Conservation (phyloP, 2,113 vertebrate genomes). For the Struthidea cinerea region DNA sequence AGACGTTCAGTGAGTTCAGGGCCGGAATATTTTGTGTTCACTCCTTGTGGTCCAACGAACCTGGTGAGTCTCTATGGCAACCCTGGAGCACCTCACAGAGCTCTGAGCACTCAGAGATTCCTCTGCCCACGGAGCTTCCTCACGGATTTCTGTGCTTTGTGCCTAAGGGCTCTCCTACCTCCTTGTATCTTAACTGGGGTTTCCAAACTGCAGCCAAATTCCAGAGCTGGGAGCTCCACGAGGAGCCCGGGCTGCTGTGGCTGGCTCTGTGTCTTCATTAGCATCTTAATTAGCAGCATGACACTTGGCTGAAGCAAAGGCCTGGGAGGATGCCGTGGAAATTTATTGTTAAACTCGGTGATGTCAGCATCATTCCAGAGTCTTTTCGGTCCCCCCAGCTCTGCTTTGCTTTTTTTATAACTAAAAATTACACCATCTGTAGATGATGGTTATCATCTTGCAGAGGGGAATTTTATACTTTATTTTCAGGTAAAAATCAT, state of each 20-base stretch:
- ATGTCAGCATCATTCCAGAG: neutral
- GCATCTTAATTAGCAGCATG: neutral
- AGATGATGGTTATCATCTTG: neutral
- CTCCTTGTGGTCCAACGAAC: neutral
- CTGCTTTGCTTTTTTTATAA: neutral
- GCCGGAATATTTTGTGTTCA: neutral
- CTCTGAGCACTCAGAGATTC: neutral
- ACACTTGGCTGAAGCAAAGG: neutral
- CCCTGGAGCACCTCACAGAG: neutral
- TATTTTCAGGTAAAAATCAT: neutral
- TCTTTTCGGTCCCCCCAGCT: rapidly evolving
- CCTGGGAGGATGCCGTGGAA: neutral
- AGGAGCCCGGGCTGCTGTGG: neutral
- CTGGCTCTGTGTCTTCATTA: neutral
- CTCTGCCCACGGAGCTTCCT: neutral
- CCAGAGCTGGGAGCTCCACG: neutral
- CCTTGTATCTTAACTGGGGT: rapidly evolving
- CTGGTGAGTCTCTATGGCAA: conserved; percentile 42
- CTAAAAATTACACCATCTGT: neutral
- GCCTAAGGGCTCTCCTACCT: neutral
- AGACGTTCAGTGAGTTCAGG: rapidly evolving
- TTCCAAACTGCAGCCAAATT: neutral
- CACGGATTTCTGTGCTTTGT: neutral
- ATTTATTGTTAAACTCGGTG: neutral
- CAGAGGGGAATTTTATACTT: neutral